Evolutionary conservation across 2,113 vertebrate species (phyloP), one percentile per base, ranked within the genome.

Genomic region (Psammodynastes pulverulentus): DNA sequence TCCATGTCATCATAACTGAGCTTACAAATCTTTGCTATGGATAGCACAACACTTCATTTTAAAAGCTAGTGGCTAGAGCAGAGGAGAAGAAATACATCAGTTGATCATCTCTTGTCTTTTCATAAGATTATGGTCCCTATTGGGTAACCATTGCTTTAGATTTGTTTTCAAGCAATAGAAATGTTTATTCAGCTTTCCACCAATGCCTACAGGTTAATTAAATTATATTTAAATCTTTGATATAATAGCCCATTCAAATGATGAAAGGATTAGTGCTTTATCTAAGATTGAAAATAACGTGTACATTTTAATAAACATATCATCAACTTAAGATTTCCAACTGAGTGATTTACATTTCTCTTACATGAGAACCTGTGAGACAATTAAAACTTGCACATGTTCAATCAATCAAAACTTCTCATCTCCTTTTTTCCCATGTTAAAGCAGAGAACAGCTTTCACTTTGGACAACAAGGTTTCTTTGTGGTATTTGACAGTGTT

Each of bases 351-450:
- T 92, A 92, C 4, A 56, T 24, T 86, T 86, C 43, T 92, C 67
- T 91, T 89, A 34, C 88, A 92, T 92, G 84, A n/a, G 85, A 90
- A 90, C 49, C 91, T 90, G 87, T 1, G 86, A 17, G 29, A 43
- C 86, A 43, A 58, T 92, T 56, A 88, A 92, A 92, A 95, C 94
- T 48, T 91, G 92, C 56, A 56, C 51, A 88, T 21, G 67, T 92
- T 84, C 93, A 93, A 87, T 96, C 92, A 93, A 86, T 52, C 23
- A 90, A 86, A 96, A 95, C 95, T 96, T 97, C 93, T 88, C 88
- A 94, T 88, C 94, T 92, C 52, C 46, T 84, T 29, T n/a, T 93
- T 49, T 51, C 49, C 0, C 0, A 13, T 72, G 92, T 95, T 87
- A 92, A 96, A 49, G 85, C 23, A 93, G 86, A 96, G 88, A 92